A percentile compares a stretch with the other conserved stretches of the same genome.
Conservation (phyloP, 2,113 vertebrate species). For the Podocnemis expansa region DNA sequence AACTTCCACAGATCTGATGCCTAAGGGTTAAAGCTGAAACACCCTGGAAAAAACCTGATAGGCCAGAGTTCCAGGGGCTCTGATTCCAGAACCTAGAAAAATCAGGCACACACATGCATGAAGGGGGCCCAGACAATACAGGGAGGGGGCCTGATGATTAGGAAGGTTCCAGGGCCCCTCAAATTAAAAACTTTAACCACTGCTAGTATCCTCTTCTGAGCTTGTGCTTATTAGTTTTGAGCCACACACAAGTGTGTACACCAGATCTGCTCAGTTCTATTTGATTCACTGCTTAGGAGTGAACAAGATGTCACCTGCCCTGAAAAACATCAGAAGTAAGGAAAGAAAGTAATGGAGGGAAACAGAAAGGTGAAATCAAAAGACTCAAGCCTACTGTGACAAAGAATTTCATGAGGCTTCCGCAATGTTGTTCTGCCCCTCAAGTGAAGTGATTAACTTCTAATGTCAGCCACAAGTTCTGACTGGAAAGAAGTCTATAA, state of each 20-base stretch:
- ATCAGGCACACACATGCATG: too few relatives aligned
- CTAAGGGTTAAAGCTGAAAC: too few relatives aligned
- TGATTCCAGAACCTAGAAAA: too few relatives aligned
- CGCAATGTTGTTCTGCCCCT: not conserved
- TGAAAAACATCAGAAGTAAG: not conserved
- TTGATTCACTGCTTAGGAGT: not conserved
- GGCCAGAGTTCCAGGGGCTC: too few relatives aligned
- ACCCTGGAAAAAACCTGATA: too few relatives aligned
- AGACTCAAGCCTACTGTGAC: not conserved
- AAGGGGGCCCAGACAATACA: too few relatives aligned
- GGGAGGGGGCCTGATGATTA: too few relatives aligned
- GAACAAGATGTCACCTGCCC: not conserved
- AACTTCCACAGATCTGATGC: not conserved
- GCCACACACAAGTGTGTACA: too few relatives aligned
- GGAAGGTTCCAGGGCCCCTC: too few relatives aligned
- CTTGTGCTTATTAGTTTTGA: not conserved
- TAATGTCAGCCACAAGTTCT: not conserved
- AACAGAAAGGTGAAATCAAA: not conserved
- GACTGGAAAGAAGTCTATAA: too few relatives aligned
- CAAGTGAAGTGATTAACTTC: not conserved
- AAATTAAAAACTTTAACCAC: too few relatives aligned
- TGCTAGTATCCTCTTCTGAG: too few relatives aligned
- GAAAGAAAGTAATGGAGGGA: not conserved
- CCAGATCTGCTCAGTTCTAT: not conserved
- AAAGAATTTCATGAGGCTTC: not conserved